Evolutionary conservation across 2,888 invertebrate genomes (phyloP), one percentile per base, ranked within the genome.

Genomic region (Parthenolecanium corni): DNA sequence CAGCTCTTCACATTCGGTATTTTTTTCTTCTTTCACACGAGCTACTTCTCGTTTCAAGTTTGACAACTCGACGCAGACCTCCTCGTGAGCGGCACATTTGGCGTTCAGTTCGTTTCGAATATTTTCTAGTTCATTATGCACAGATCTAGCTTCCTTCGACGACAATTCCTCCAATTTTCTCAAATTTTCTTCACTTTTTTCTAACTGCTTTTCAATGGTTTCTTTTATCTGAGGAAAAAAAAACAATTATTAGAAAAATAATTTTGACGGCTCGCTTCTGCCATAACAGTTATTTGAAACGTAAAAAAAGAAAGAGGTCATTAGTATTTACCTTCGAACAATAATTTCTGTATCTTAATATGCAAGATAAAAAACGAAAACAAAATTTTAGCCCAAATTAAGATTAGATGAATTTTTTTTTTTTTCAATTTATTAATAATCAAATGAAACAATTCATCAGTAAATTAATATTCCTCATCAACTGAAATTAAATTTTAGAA

Each of bases 121-220:
- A 6, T 24, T 47, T 18, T 36, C 44, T 5, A 63, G 16, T 63
- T 47, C 54, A 2, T 6, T 16, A 21, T 21, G n/a, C 12, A 36
- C 5, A 16, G 36, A 18, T 38, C 16, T 24, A 25, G 53, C 38
- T 16, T 46, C 53, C 5, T 31, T 21, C n/a, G 47, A 25, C n/a
- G n/a, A 47, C 3, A 44, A 4, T 12, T 9, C 69, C 53, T 70
- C 71, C 52, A 74, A 66, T 64, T 70, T 67, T 58, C 72, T 44
- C 5, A 54, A 70, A 23, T 73, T 70, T 65, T 72, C 71, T 3
- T 69, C 68, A n/a, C 47, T 21, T 16, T 18, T 31, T 52, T 61
- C 52, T 14, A 65, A 31, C 14, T 61, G 64, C 9, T 3, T 62
- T 65, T 67, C 71, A 70, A 9, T 68, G 1, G 47, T 53, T 36